A percentile compares a stretch with the other conserved stretches of the same genome.
These are phyloP conservation scores for Protomyctophum bolini DNA, from an alignment of 2,113 vertebrate genomes.

Conservation along the genomic window DNA sequence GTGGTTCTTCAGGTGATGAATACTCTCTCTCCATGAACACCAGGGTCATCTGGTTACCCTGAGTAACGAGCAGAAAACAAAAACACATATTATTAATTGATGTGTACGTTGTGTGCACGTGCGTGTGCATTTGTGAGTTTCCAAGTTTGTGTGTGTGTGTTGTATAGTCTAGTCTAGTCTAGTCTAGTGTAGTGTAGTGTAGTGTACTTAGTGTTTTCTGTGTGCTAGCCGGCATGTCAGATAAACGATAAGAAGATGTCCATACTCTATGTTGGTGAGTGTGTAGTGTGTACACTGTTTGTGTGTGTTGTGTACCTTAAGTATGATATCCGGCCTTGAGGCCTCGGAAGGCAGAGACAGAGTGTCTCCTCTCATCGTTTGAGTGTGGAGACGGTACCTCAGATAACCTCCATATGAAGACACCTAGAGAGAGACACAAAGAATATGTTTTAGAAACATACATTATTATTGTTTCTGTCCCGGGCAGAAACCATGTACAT, in stretches of 20 bases:
- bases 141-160: not conserved
- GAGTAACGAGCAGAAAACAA: slow-evolving; percentile 10
- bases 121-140: not conserved
- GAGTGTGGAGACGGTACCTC: slow-evolving; percentile 85
- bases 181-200: too few species aligned
- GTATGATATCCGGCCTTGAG: slow-evolving; percentile 86
- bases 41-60: slow-evolving; percentile 98
- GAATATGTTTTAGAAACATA: not conserved
- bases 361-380: slow-evolving; percentile 88
- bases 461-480: too few species aligned
- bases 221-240: too few species aligned
- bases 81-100: not conserved
- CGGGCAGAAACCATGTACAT: too few species aligned
- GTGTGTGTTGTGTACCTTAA: slow-evolving; percentile 82
- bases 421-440: slow-evolving; percentile 75
- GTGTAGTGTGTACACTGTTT: not conserved
- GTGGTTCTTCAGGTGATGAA: slow-evolving; percentile 80
- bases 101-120: not conserved
- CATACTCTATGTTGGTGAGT: not conserved
- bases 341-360: slow-evolving; percentile 84
- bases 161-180: too few species aligned
- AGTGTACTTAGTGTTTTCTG: too few species aligned
- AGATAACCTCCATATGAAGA: slow-evolving; percentile 91
- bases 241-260: too few species aligned
- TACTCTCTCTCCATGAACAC: slow-evolving; percentile 87